A percentile compares a stretch with the other conserved stretches of the same genome.
Evolutionary conservation across 2,888 invertebrate genomes (phyloP).

Genomic region (Poecilobothrus nobilitatus): DNA sequence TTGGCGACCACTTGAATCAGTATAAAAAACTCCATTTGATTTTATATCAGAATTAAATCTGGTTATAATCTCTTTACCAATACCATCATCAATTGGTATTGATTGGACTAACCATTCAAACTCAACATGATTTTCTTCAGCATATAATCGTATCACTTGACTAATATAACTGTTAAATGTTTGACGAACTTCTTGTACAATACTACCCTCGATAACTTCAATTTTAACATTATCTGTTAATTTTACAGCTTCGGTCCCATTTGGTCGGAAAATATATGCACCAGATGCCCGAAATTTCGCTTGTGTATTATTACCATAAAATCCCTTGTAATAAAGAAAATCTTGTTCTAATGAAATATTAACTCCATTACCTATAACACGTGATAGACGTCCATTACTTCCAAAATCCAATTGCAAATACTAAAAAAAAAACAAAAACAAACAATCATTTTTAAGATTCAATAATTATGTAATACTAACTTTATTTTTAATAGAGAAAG

Average conservation of each 20-base stretch:
- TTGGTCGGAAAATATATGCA: conserved; percentile 83
- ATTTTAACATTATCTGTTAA: conserved; percentile 27
- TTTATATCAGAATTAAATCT: conserved; percentile 59
- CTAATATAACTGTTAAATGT: conserved; percentile 58
- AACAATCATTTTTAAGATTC: no score
- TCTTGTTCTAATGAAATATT: conserved; percentile 46
- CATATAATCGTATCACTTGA: conserved; percentile 61
- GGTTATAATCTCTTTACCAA: conserved; percentile 77
- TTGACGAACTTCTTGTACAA: conserved; percentile 59
- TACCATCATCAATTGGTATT: conserved; percentile 53
- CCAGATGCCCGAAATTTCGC: conserved; percentile 69
- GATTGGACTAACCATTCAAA: conserved; percentile 74
- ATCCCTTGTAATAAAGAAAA: conserved; percentile 65
- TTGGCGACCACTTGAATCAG: conserved; percentile 90
- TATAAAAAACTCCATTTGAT: conserved; percentile 67
- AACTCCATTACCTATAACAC: conserved; percentile 26
- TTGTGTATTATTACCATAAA: conserved; percentile 55
- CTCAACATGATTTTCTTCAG: conserved; percentile 52
- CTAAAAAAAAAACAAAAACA: not conserved
- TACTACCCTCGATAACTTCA: conserved; percentile 46
- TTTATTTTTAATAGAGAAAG: conserved; percentile 43
- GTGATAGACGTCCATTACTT: conserved; percentile 15
- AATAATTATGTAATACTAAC: conserved; percentile 29
- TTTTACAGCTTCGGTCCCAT: conserved; percentile 34
- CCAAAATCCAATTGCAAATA: not conserved